Evolutionary conservation across 2,797 vertebrate genomes (phyloP), one percentile per base, ranked within the genome.

Genomic region (Paratrypauchen microcephalus): DNA sequence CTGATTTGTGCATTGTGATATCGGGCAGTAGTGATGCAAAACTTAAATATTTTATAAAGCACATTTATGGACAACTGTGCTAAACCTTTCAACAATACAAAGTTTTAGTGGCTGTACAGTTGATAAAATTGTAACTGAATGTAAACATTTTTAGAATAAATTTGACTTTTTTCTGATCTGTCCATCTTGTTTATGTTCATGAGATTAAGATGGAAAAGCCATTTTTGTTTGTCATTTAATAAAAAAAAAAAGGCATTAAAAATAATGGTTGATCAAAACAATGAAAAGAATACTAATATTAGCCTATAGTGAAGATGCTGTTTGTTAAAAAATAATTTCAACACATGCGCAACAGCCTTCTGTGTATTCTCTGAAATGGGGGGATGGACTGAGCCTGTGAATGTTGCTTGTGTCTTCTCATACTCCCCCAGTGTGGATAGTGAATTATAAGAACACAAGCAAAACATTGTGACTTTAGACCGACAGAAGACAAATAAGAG

Each of bases 351-450:
- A 21, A 61, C 7, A 7, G 23, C 23, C 21, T 47, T 18, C 23
- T 24, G 9, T 64, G 39, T 47, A 9, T 24, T 64, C 6, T 21
- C 21, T 26, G 23, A 63, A 64, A 47, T 19, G 61, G 61, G 61
- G 61, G 58, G 39, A 41, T 19, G 19, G 60, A 19, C 3, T 26
- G 41, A 64, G 15, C 28, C 23, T 45, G 61, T 63, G 61, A 64
- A 64, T 64, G 61, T 47, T 47, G 21, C 61, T 41, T 24, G 39
- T 64, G 61, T 64, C 41, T 64, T 24, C 18, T 39, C 30, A n/a
- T 21, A 9, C 60, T 41, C n/a, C 21, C 19, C 59, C 23, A 24
- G 12, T 6, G 21, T 23, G 6, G 21, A 63, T 5, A 45, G 39
- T 47, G 23, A 64, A 64, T 64, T 47, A 45, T 47, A 47, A 47